A percentile compares a stretch with the other conserved stretches of the same genome.
Evolutionary conservation across 37 sponge, comb jelly and placozoan genomes (phyloP).

Genomic region (Oscarella lobularis): DNA sequence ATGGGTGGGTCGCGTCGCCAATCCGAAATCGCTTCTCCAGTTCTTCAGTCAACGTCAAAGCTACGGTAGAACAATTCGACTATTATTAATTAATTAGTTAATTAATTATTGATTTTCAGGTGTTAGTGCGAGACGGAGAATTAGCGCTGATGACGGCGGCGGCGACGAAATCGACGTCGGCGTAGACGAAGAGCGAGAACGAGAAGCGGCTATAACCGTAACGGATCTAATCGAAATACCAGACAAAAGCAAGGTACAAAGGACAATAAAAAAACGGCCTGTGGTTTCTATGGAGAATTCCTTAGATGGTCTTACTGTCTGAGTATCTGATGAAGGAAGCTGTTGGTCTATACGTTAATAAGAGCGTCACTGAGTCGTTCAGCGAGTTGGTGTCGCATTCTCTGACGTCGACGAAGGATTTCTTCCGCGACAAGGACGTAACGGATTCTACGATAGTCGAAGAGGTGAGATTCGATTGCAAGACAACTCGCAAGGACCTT

Average conservation of each 20-base stretch:
- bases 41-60: constrained; percentile 21
- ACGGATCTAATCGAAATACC: not conserved
- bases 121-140: not conserved
- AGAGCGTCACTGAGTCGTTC: constrained; percentile 67
- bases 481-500: too few relatives aligned
- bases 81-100: too few relatives aligned
- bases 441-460: not conserved
- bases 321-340: constrained; percentile 56
- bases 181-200: not conserved
- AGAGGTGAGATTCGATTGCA: too few relatives aligned
- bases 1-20: constrained; percentile 68
- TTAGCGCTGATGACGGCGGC: not conserved
- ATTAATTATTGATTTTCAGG: not conserved
- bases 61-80: not conserved
- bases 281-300: not conserved
- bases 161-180: not conserved
- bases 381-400: constrained; percentile 31
- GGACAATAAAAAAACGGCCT: not conserved
- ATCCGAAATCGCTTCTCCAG: constrained; percentile 52
- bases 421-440: not conserved
- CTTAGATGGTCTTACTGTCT: constrained; percentile 38
- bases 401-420: not conserved
- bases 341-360: constrained; percentile 58
- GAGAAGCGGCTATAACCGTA: too few relatives aligned
- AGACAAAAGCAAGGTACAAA: not conserved